These are phyloP conservation scores for Deroplatys truncata DNA, from an alignment of 2,888 invertebrate genomes.

Conservation along the genomic window DNA sequence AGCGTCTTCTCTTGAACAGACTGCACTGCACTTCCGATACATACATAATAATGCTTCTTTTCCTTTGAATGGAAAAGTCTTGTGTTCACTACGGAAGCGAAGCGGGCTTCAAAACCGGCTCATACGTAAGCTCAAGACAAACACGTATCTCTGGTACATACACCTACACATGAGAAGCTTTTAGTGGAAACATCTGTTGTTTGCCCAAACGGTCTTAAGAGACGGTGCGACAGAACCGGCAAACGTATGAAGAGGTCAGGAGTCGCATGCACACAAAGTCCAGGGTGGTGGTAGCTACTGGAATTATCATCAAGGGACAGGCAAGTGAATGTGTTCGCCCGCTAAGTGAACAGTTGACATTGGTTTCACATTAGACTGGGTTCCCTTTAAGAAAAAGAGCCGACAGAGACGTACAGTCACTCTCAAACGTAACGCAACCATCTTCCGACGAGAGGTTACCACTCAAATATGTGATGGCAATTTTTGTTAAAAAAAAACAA, in stretches of 20 bases:
- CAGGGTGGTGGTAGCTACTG: slow-evolving; percentile 2
- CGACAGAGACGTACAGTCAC: not conserved
- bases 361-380: slow-evolving; percentile 25
- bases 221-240: not conserved
- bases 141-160: not conserved
- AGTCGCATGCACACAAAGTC: not conserved
- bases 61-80: not conserved
- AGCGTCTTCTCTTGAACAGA: no score
- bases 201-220: not conserved
- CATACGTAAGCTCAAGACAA: not conserved
- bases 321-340: not conserved
- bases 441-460: no score
- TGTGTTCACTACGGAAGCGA: not conserved
- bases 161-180: not conserved
- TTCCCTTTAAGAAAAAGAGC: not conserved
- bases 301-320: not conserved
- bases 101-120: not conserved
- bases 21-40: no score
- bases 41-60: no score
- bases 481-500: no score
- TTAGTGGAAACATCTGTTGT: not conserved
- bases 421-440: not conserved
- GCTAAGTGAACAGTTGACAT: slow-evolving; percentile 22
- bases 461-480: no score
- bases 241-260: not conserved